These are phyloP conservation scores for Meriones unguiculatus DNA, from an alignment of 2,113 vertebrate species.

Conservation along the genomic window DNA sequence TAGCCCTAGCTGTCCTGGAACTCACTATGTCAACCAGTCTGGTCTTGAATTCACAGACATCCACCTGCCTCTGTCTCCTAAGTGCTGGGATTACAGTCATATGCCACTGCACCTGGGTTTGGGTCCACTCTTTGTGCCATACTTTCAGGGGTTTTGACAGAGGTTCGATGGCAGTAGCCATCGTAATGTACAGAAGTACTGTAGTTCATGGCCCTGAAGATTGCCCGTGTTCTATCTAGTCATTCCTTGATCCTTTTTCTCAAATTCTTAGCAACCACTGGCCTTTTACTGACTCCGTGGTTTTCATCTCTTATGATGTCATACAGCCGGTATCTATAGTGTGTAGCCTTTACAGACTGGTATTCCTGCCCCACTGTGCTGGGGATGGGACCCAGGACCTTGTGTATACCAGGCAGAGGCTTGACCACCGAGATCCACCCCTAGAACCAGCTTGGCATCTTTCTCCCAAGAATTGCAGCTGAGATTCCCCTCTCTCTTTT, in stretches of 20 bases:
- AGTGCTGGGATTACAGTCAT: not conserved
- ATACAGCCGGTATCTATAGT: not conserved
- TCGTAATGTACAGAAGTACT: not conserved
- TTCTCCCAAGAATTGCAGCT: not conserved
- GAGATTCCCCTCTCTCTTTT: not conserved
- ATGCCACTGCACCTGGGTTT: no score
- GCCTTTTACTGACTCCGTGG: not conserved
- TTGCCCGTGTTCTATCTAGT: not conserved
- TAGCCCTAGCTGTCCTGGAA: not conserved
- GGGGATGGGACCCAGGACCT: not conserved
- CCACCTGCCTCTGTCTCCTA: not conserved
- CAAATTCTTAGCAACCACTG: not conserved
- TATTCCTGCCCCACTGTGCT: not conserved
- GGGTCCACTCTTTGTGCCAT: not conserved
- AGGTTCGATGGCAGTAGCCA: not conserved
- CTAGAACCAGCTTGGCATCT: not conserved
- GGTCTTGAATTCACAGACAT: not conserved
- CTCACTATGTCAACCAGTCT: not conserved
- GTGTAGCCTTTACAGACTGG: not conserved
- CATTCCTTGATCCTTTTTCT: not conserved
- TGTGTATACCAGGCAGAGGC: not conserved
- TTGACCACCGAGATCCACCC: not conserved
- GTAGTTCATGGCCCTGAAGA: not conserved
- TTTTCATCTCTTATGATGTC: conserved; percentile 1
- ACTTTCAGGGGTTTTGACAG: not conserved